These are phyloP conservation scores for Athalia rosae DNA, from an alignment of 2,888 invertebrate species.

Conservation along the genomic window DNA sequence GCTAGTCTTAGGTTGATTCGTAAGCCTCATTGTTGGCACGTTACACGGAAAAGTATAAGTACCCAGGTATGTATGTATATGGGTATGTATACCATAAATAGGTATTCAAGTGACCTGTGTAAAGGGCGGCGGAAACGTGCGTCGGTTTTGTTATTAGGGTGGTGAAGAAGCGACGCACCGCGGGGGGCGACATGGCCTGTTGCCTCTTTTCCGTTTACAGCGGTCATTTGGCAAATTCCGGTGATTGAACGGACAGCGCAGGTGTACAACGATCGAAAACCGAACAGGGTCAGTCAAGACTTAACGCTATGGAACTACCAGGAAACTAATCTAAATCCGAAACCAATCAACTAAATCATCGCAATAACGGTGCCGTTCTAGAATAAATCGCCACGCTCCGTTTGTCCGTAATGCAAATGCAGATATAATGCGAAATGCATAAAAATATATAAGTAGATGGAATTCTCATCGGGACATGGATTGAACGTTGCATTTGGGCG, in stretches of 20 bases:
- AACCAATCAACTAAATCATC: not conserved
- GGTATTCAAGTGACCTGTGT: constrained; percentile 2
- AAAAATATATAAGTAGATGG: no score
- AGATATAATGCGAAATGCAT: no score
- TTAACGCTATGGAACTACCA: not conserved
- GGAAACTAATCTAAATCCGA: not conserved
- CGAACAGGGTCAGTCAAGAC: no score
- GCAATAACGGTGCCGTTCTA: no score
- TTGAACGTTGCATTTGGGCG: no score
- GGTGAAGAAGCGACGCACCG: constrained; percentile 14
- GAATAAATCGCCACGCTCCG: no score
- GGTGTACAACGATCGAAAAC: constrained; percentile 23
- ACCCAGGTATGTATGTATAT: not conserved
- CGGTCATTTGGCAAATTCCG: constrained; percentile 23
- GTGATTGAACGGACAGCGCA: constrained; percentile 26
- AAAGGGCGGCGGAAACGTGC: constrained; percentile 20
- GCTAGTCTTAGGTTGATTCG: constrained; percentile 24
- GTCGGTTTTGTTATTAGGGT: constrained; percentile 8
- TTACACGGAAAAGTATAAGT: constrained; percentile 27
- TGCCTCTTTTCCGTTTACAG: constrained; percentile 7
- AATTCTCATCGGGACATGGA: no score
- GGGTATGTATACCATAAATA: not conserved
- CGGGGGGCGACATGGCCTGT: not conserved
- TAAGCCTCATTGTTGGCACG: constrained; percentile 2
- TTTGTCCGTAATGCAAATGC: no score